phyloP scores from a whole-genome alignment of 2,797 vertebrate genomes.

The Myotis findleyi region DNA sequence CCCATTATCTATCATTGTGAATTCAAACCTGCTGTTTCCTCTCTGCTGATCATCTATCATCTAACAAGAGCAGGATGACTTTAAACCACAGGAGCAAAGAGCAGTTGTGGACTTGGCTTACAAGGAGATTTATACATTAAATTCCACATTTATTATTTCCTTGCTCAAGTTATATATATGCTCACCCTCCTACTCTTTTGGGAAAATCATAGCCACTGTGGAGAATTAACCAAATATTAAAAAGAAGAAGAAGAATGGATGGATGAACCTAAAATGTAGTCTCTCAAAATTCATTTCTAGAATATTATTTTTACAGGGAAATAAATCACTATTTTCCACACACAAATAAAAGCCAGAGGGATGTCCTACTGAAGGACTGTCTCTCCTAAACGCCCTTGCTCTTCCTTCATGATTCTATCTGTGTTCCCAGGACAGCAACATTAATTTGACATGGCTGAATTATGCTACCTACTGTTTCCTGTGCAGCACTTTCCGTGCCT shows the following conservation, averaged over 20 bases:
- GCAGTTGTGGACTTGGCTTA: background rate
- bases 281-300: slow-evolving; percentile 62
- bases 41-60: slow-evolving; percentile 70
- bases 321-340: slow-evolving; percentile 58
- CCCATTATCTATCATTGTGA: slow-evolving; percentile 69
- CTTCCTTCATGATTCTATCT: slow-evolving; percentile 86
- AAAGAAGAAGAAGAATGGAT: slow-evolving; percentile 33
- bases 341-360: slow-evolving; percentile 69
- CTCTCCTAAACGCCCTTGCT: slow-evolving; percentile 88
- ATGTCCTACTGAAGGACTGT: slow-evolving; percentile 87
- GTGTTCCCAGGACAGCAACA: slow-evolving; percentile 92
- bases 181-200: background rate
- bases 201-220: slow-evolving; percentile 5
- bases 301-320: slow-evolving; percentile 17
- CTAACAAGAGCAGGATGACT: slow-evolving; percentile 53
- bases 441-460: slow-evolving; percentile 93
- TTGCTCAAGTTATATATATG: background rate
- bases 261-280: background rate
- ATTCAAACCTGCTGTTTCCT: slow-evolving; percentile 67
- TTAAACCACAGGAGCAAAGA: slow-evolving; percentile 70
- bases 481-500: slow-evolving; percentile 81
- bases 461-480: slow-evolving; percentile 90
- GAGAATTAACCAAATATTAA: slow-evolving; percentile 52
- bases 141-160: slow-evolving; percentile 27
- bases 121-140: slow-evolving; percentile 51